phyloP scores from a whole-genome alignment of 2,888 invertebrate species.

The Drosophila prostipennis region DNA sequence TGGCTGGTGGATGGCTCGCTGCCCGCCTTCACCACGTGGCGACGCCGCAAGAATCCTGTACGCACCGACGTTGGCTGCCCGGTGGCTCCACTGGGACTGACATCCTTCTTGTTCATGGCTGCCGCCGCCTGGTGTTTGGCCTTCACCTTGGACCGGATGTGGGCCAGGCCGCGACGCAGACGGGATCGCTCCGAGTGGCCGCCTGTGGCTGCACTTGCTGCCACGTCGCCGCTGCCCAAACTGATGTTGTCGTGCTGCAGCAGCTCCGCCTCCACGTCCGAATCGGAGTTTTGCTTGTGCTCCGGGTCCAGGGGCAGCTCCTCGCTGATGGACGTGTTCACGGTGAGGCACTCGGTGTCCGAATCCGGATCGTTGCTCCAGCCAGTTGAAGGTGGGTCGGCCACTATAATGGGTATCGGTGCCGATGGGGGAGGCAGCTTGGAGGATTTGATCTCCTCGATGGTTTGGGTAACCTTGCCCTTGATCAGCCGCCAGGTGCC shows the following conservation, averaged over 20 bases:
- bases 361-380: constrained; percentile 79
- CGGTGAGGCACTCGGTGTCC: constrained; percentile 78
- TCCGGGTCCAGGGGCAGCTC: constrained; percentile 75
- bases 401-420: constrained; percentile 63
- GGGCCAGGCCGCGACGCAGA: constrained; percentile 79
- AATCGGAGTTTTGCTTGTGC: constrained; percentile 74
- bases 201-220: constrained; percentile 33
- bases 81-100: constrained; percentile 47
- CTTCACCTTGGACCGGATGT: constrained; percentile 82
- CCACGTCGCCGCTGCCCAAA: constrained; percentile 52
- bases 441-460: constrained; percentile 84
- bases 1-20: constrained; percentile 46
- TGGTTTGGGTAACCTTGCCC: constrained; percentile 83
- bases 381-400: constrained; percentile 54
- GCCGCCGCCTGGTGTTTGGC: constrained; percentile 64
- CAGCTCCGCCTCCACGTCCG: constrained; percentile 80
- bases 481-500: constrained; percentile 84
- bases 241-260: constrained; percentile 69
- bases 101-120: constrained; percentile 66
- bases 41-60: constrained; percentile 72
- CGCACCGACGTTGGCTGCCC: constrained; percentile 52
- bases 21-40: constrained; percentile 59
- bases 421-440: constrained; percentile 66
- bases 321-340: constrained; percentile 79
- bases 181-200: constrained; percentile 72